Percentiles rank a stretch among this genome's conserved stretches.
phyloP scores from a whole-genome alignment of 1,140 invertebrate genomes.

The Drosophila lacertosa region DNA sequence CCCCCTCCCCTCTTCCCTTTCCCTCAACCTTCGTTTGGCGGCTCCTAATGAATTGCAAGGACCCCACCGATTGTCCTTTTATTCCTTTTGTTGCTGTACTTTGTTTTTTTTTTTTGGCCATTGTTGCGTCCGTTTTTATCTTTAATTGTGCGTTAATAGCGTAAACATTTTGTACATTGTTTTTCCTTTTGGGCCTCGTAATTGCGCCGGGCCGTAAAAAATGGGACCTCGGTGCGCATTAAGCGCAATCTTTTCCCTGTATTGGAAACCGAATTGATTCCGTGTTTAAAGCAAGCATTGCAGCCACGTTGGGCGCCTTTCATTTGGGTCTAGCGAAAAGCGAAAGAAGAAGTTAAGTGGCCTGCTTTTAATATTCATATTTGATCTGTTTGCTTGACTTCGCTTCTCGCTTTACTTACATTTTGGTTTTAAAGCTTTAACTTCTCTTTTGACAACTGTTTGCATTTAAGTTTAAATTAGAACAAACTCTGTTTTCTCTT shows the following conservation, averaged over 20 bases:
- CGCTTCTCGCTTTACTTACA: neutral
- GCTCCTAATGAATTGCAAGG: slow-evolving; percentile 72
- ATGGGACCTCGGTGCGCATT: slow-evolving; percentile 68
- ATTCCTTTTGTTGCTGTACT: slow-evolving; percentile 19
- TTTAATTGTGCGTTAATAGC: slow-evolving; percentile 82
- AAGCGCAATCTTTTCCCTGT: too few relatives aligned
- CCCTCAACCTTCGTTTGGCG: neutral
- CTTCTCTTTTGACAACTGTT: too few relatives aligned
- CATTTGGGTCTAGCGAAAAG: neutral
- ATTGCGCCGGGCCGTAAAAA: slow-evolving; percentile 59
- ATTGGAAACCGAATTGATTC: slow-evolving; percentile 29
- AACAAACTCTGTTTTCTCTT: too few relatives aligned
- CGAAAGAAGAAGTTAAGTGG: neutral
- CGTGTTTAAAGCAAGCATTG: slow-evolving; percentile 29
- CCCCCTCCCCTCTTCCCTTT: neutral
- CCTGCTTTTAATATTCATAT: neutral
- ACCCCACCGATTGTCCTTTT: slow-evolving; percentile 46
- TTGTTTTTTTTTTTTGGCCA: slow-evolving; percentile 13
- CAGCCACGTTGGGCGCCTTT: slow-evolving; percentile 30
- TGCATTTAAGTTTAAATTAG: too few relatives aligned
- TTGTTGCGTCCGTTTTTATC: slow-evolving; percentile 67
- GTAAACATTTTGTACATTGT: slow-evolving; percentile 68
- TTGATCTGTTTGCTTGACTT: neutral
- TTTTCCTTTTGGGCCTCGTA: slow-evolving; percentile 40
- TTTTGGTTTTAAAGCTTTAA: too few relatives aligned